Evolutionary conservation across 2,797 vertebrate species (phyloP).

Genomic region (Melopsittacus undulatus): DNA sequence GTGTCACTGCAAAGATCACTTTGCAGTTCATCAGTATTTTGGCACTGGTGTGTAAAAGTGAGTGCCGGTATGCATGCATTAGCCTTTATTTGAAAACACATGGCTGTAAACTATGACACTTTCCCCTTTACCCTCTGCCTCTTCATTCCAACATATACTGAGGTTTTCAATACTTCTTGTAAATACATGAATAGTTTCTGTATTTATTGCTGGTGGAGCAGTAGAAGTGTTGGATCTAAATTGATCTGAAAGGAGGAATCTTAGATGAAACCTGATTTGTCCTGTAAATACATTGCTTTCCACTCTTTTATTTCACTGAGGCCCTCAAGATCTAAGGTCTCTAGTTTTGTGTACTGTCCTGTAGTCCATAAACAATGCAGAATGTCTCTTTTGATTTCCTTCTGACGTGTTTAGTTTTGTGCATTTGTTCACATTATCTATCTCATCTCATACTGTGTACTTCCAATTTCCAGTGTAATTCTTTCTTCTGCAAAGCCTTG

Average conservation of each 20-base stretch:
- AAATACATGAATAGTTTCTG: not conserved
- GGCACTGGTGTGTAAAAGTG: slow-evolving; percentile 13
- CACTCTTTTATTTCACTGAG: not conserved
- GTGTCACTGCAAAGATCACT: not conserved
- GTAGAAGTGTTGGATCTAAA: not conserved
- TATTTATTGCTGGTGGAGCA: not conserved
- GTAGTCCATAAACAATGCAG: not conserved
- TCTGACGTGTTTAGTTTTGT: not conserved
- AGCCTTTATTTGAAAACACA: slow-evolving; percentile 17
- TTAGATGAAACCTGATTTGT: not conserved
- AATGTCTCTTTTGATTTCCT: not conserved
- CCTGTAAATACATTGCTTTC: not conserved
- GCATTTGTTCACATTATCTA: not conserved
- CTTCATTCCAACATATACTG: not conserved
- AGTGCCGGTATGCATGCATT: not conserved
- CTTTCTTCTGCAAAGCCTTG: not conserved
- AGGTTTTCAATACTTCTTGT: not conserved
- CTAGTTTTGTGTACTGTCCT: not conserved
- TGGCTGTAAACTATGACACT: slow-evolving; percentile 31
- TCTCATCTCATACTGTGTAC: not conserved
- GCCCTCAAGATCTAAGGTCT: not conserved
- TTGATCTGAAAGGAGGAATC: not conserved
- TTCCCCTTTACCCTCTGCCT: not conserved
- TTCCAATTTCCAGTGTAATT: not conserved
- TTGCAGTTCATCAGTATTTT: slow-evolving; percentile 26